These are phyloP conservation scores for Halichoeres trimaculatus DNA, from an alignment of 2,113 vertebrate species.

Conservation along the genomic window DNA sequence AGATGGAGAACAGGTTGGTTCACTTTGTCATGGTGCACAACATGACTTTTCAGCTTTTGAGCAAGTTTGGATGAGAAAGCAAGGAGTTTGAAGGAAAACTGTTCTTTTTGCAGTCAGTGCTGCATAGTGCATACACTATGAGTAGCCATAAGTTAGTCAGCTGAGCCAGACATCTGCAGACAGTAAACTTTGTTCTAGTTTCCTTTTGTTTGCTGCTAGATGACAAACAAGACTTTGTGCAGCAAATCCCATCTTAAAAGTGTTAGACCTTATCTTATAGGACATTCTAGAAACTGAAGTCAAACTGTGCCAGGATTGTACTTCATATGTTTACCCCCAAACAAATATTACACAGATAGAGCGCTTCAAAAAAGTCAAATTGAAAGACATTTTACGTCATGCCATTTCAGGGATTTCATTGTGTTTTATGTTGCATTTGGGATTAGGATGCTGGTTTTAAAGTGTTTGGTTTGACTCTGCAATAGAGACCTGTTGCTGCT, in stretches of 20 bases:
- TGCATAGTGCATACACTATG: too few species aligned
- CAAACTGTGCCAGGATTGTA: neutral
- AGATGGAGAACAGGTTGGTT: neutral
- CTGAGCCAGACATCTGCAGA: too few species aligned
- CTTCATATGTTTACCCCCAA: neutral
- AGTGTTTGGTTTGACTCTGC: neutral
- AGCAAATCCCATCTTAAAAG: too few species aligned
- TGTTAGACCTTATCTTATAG: too few species aligned
- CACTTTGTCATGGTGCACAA: neutral
- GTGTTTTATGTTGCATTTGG: neutral
- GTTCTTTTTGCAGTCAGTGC: too few species aligned
- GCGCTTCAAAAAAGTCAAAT: neutral
- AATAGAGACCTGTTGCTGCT: neutral
- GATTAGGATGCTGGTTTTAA: neutral
- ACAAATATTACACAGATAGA: neutral
- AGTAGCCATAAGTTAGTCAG: too few species aligned
- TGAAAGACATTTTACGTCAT: too few species aligned
- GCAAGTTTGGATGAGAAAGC: neutral
- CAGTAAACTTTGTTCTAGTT: too few species aligned
- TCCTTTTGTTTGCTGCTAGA: too few species aligned
- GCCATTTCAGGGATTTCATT: neutral
- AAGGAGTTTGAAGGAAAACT: too few species aligned
- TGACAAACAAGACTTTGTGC: too few species aligned
- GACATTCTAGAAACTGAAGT: too few species aligned
- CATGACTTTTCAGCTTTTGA: neutral